These are phyloP conservation scores for Formicarius rufipectus DNA, from an alignment of 2,113 vertebrate genomes.

Conservation along the genomic window DNA sequence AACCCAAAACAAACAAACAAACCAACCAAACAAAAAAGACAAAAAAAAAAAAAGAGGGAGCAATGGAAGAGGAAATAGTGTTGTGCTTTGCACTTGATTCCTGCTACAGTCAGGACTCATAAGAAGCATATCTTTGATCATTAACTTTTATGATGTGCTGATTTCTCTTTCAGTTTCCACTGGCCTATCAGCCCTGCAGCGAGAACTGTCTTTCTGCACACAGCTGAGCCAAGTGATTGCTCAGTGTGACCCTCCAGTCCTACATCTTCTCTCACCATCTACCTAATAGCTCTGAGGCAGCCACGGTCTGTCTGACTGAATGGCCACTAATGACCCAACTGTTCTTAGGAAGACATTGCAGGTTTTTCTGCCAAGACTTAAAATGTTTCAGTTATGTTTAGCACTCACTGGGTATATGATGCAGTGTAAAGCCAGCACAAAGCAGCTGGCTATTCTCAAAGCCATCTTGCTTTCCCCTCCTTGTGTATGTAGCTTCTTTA, in stretches of 20 bases:
- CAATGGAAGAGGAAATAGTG: background rate
- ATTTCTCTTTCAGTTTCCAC: slow-evolving; percentile 19
- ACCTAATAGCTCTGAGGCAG: background rate
- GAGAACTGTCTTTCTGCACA: background rate
- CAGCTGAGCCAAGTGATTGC: background rate
- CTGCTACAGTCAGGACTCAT: background rate
- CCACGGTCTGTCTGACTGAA: background rate
- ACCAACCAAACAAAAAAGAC: no score
- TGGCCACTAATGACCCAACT: background rate
- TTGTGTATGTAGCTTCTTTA: background rate
- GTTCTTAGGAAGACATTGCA: background rate
- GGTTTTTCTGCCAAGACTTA: background rate
- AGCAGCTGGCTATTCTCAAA: background rate
- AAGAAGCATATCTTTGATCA: background rate
- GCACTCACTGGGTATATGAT: rapidly evolving
- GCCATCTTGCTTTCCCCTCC: background rate
- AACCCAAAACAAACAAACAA: no score
- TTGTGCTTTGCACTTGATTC: background rate
- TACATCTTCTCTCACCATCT: background rate
- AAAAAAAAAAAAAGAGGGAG: background rate
- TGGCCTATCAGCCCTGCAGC: background rate
- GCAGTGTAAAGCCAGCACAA: background rate
- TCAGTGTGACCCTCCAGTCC: background rate
- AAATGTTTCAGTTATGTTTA: background rate
- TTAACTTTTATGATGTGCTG: slow-evolving; percentile 49